Conservation (phyloP, 2,888 invertebrate species). For the Cataglyphis cursor region DNA sequence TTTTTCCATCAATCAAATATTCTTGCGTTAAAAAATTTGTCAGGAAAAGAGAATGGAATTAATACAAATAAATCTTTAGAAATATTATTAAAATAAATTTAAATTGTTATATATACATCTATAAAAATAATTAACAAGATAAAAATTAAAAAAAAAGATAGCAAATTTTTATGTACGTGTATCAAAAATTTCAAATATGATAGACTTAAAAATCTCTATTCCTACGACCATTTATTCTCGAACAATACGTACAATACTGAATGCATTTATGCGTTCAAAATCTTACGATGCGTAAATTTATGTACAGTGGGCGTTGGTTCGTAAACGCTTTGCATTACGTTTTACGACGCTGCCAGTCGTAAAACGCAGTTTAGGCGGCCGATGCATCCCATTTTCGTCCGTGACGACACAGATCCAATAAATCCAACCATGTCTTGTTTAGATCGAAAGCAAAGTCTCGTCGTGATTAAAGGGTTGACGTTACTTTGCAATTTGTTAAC, state of each 20-base stretch:
- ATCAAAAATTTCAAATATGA: neutral
- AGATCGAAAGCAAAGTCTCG: slow-evolving; percentile 30
- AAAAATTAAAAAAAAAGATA: neutral
- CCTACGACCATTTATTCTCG: neutral
- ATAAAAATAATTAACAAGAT: neutral
- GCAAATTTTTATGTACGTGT: neutral
- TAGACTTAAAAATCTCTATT: neutral
- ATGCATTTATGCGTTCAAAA: slow-evolving; percentile 47
- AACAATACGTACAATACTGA: neutral
- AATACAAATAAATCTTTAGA: neutral
- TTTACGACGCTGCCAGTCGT: slow-evolving; percentile 72
- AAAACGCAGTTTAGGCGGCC: slow-evolving; percentile 71
- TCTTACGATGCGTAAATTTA: slow-evolving; percentile 70
- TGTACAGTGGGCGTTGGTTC: slow-evolving; percentile 58
- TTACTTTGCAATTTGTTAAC: neutral
- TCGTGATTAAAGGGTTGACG: neutral
- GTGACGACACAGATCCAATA: slow-evolving; percentile 54
- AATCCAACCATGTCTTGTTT: slow-evolving; percentile 59
- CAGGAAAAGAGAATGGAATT: neutral
- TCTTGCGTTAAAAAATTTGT: neutral
- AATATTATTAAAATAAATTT: neutral
- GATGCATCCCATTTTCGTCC: slow-evolving; percentile 67
- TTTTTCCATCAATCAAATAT: neutral
- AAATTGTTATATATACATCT: neutral
- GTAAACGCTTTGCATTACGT: slow-evolving; percentile 74